phyloP scores from a whole-genome alignment of 2,888 invertebrate species.

The Arrhopalites spinosus region DNA sequence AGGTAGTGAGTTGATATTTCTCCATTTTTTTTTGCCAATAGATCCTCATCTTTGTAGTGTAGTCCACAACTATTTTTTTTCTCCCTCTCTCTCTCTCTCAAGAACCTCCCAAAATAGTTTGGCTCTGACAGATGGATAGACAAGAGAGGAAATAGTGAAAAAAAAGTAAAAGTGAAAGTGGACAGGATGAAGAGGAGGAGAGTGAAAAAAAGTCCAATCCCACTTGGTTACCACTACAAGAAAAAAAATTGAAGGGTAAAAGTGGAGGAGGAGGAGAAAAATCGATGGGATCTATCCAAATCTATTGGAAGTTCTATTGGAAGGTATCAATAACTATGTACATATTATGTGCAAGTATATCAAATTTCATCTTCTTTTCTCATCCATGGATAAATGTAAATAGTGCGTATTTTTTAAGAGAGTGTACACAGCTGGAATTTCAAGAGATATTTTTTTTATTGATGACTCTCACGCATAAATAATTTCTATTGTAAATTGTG shows the following conservation, averaged over 20 bases:
- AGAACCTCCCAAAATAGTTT: slow-evolving; percentile 8
- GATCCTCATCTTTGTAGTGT: neutral
- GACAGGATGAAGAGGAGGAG: slow-evolving; percentile 3
- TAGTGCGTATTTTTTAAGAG: neutral
- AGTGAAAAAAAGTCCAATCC: slow-evolving; percentile 29
- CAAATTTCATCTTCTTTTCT: too few relatives aligned
- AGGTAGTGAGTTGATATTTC: too few relatives aligned
- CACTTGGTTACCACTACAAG: neutral
- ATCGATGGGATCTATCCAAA: slow-evolving; percentile 24
- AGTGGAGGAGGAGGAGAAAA: slow-evolving; percentile 30
- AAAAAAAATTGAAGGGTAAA: slow-evolving; percentile 13
- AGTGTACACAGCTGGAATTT: neutral
- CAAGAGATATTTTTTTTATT: too few relatives aligned
- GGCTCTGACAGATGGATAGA: slow-evolving; percentile 35
- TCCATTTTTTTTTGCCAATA: slow-evolving; percentile 4
- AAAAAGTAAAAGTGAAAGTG: slow-evolving; percentile 31
- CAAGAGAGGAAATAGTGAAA: slow-evolving; percentile 27
- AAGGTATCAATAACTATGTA: slow-evolving; percentile 25
- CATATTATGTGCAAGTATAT: too few relatives aligned
- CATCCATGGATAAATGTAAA: neutral
- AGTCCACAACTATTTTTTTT: neutral
- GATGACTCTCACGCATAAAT: too few relatives aligned
- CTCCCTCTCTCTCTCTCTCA: slow-evolving; percentile 1
- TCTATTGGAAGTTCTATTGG: neutral
- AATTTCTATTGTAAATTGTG: too few relatives aligned